phyloP scores from a whole-genome alignment of 2,797 vertebrate genomes.

The Limosa lapponica region DNA sequence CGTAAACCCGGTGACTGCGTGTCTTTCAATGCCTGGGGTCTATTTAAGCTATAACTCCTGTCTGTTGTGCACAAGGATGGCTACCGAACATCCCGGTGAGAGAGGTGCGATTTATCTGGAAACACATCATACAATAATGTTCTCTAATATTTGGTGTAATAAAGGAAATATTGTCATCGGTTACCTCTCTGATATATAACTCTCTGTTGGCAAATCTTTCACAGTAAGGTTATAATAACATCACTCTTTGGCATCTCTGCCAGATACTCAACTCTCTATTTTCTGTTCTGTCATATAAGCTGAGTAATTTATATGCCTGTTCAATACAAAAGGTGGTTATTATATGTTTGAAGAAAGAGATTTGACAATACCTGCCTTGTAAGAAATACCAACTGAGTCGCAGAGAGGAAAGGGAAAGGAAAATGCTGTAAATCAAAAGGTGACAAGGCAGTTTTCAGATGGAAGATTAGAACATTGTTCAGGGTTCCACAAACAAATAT shows the following conservation, averaged over 20 bases:
- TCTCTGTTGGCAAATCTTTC: slow-evolving; percentile 51
- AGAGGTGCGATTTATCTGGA: background rate
- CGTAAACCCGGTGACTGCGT: background rate
- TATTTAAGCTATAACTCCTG: background rate
- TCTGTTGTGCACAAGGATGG: background rate
- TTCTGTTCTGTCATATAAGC: slow-evolving; percentile 67
- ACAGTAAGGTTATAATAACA: slow-evolving; percentile 54
- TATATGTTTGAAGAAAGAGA: slow-evolving; percentile 61
- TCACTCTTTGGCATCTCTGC: slow-evolving; percentile 46
- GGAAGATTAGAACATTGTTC: slow-evolving; percentile 42
- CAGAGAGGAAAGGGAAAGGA: slow-evolving; percentile 23
- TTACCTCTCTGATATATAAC: slow-evolving; percentile 21
- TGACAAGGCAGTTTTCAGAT: slow-evolving; percentile 50
- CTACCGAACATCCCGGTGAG: background rate
- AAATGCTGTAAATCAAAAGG: slow-evolving; percentile 50
- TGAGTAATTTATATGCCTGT: slow-evolving; percentile 55
- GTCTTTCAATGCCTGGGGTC: background rate
- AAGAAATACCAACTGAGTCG: background rate
- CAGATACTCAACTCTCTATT: slow-evolving; percentile 54
- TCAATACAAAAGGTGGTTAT: slow-evolving; percentile 63
- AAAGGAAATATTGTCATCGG: background rate
- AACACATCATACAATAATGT: background rate
- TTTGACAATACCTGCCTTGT: slow-evolving; percentile 64
- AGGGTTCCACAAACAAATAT: slow-evolving; percentile 41
- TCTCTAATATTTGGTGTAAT: background rate